Conservation (phyloP, 2,797 vertebrate species). For the Alosa sapidissima region DNA sequence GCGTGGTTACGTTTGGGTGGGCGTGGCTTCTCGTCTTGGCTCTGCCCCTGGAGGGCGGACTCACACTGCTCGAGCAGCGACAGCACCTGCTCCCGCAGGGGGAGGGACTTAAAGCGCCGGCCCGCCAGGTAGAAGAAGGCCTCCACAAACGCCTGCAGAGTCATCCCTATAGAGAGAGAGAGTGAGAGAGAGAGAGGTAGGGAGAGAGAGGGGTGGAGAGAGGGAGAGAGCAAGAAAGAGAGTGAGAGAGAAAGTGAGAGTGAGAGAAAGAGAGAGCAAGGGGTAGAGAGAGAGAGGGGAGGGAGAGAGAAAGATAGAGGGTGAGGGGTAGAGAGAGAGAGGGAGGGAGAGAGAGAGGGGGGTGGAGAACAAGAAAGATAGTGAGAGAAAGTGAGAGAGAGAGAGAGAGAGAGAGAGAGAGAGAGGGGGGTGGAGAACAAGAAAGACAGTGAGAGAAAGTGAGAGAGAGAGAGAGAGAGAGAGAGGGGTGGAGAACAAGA, state of each 20-base stretch:
- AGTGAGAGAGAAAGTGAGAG: no score
- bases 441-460: not conserved
- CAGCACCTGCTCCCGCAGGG: slow-evolving; percentile 78
- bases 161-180: slow-evolving; percentile 82
- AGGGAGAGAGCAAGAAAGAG: not conserved
- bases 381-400: not conserved
- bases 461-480: not conserved
- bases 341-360: no score
- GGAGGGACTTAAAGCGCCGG: slow-evolving; percentile 81
- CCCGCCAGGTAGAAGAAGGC: slow-evolving; percentile 88
- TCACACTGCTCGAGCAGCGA: slow-evolving; percentile 85
- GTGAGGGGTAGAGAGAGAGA: no score
- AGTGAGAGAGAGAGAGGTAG: not conserved
- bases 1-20: slow-evolving; percentile 29
- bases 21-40: slow-evolving; percentile 49
- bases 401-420: no score
- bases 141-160: slow-evolving; percentile 90
- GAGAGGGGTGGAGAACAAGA: no score
- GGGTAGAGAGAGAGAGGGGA: no score
- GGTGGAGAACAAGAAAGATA: not conserved
- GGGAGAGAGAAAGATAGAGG: no score
- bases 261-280: no score
- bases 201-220: not conserved
- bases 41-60: slow-evolving; percentile 75
- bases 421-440: not conserved